Percentiles rank a stretch among this genome's conserved stretches.
Conservation (phyloP, 1,140 invertebrate species). For the Zelostemma sp. region DNA sequence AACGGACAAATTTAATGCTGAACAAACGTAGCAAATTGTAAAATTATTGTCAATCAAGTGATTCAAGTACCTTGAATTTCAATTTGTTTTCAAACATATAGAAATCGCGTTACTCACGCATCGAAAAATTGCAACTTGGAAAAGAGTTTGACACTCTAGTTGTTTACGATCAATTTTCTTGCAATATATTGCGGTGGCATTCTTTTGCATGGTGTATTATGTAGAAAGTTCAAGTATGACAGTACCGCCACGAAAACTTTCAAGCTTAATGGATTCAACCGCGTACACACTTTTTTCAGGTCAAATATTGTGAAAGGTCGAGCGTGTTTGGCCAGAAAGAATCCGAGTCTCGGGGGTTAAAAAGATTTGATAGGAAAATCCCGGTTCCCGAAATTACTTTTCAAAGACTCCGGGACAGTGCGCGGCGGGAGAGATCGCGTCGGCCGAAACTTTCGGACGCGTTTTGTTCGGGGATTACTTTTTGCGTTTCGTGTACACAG, state of each 20-base stretch:
- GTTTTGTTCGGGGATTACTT: conserved; percentile 19
- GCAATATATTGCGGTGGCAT: no score
- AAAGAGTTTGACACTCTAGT: no score
- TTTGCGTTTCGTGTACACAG: conserved; percentile 23
- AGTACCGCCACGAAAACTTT: neutral
- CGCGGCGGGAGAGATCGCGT: conserved; percentile 12
- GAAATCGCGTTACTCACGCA: no score
- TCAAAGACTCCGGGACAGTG: conserved; percentile 7
- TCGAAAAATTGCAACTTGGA: no score
- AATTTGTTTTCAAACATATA: no score
- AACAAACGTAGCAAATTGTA: no score
- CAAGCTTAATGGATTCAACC: conserved; percentile 12
- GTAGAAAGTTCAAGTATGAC: neutral
- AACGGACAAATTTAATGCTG: no score
- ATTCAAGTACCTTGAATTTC: no score
- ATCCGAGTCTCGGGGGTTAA: conserved; percentile 2
- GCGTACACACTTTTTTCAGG: neutral
- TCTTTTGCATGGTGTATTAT: no score
- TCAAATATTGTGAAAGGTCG: conserved; percentile 24
- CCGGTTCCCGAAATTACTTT: conserved; percentile 29
- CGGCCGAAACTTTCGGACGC: conserved; percentile 7
- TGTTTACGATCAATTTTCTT: no score
- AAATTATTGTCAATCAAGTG: no score
- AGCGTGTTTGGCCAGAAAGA: conserved; percentile 30
- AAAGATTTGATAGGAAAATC: conserved; percentile 24